Percentiles rank a stretch among this genome's conserved stretches.
phyloP scores from a whole-genome alignment of 1,140 invertebrate species.

The Mesaphorura yosii region DNA sequence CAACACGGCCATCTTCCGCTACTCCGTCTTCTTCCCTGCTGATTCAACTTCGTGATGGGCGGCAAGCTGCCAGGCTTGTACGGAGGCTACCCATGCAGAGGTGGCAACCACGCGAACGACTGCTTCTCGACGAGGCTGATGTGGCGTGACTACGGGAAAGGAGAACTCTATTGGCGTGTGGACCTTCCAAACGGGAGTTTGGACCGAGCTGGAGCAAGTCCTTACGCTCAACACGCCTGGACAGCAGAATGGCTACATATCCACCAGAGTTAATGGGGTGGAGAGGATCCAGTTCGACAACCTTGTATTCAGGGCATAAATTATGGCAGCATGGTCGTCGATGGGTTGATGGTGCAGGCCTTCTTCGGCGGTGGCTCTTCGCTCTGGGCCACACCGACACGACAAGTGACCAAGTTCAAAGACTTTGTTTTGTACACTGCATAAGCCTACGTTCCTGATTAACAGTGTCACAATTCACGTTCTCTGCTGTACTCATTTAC shows the following conservation, averaged over 20 bases:
- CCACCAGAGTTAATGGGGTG: slow-evolving; percentile 11
- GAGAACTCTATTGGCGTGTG: slow-evolving; percentile 12
- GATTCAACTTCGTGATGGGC: slow-evolving; percentile 21
- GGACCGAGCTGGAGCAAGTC: slow-evolving; percentile 17
- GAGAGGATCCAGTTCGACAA: neutral
- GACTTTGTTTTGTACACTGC: slow-evolving; percentile 6
- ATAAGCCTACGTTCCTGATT: no score
- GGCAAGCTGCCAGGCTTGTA: slow-evolving; percentile 19
- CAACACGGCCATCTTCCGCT: slow-evolving; percentile 11
- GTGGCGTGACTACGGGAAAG: slow-evolving; percentile 15
- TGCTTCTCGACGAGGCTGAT: slow-evolving; percentile 19
- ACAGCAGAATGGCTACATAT: slow-evolving; percentile 8
- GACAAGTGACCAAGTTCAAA: slow-evolving; percentile 13
- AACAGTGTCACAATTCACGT: no score
- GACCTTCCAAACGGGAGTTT: slow-evolving; percentile 3
- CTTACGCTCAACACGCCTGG: slow-evolving; percentile 17
- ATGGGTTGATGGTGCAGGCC: slow-evolving; percentile 6
- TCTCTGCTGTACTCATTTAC: no score
- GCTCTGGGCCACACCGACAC: slow-evolving; percentile 8
- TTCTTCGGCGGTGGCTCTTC: slow-evolving; percentile 2
- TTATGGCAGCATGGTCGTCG: slow-evolving; percentile 13
- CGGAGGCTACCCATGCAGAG: slow-evolving; percentile 8
- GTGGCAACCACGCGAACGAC: slow-evolving; percentile 10
- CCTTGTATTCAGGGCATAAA: slow-evolving; percentile 1
- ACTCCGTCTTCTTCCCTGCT: slow-evolving; percentile 13